These are phyloP conservation scores for Balaeniceps rex DNA, from an alignment of 2,113 vertebrate species.

Conservation along the genomic window DNA sequence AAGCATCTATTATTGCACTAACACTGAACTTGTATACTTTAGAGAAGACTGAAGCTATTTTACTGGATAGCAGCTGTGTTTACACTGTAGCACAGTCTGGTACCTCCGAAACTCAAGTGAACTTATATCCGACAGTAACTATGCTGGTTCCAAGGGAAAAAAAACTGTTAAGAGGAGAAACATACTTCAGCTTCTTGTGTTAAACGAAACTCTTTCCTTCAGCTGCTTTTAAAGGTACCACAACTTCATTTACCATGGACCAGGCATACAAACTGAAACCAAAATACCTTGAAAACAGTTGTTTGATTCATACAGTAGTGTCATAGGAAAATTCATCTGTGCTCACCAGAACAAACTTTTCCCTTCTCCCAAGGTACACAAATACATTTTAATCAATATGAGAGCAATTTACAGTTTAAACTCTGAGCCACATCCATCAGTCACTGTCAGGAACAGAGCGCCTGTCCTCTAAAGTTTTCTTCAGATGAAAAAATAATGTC, in stretches of 20 bases:
- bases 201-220: background rate
- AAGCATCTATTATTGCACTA: conserved; percentile 25
- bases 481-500: background rate
- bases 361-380: background rate
- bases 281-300: background rate
- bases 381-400: background rate
- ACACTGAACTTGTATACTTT: conserved; percentile 25
- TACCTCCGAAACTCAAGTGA: conserved; percentile 37
- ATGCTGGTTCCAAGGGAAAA: background rate
- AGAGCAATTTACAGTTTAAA: background rate
- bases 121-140: background rate
- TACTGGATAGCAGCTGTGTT: conserved; percentile 37
- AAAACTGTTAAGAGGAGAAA: background rate
- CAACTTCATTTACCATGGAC: background rate
- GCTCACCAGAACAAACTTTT: background rate
- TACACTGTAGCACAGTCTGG: conserved; percentile 57
- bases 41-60: conserved; percentile 42
- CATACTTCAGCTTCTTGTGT: background rate
- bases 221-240: conserved; percentile 23
- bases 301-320: background rate
- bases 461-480: background rate
- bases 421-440: background rate
- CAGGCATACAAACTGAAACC: background rate
- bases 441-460: background rate
- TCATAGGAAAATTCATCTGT: background rate